Evolutionary conservation across 2,113 vertebrate genomes (phyloP).

Genomic region (Ammospiza caudacuta): DNA sequence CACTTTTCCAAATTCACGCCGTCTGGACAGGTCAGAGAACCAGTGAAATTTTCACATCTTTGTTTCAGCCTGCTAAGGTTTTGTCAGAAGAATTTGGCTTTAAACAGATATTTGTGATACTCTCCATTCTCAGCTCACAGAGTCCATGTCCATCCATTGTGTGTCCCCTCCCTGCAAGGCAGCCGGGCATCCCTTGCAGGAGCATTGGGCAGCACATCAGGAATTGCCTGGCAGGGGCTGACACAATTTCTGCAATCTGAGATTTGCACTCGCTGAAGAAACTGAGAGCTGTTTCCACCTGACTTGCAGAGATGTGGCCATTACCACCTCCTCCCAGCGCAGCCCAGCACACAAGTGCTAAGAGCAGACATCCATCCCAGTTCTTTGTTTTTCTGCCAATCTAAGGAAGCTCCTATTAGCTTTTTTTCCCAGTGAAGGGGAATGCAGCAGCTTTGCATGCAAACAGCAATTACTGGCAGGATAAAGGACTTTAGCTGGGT

Average conservation of each 20-base stretch:
- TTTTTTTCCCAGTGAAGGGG: constrained; percentile 34
- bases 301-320: not conserved
- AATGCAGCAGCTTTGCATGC: constrained; percentile 55
- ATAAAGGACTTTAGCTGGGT: constrained; percentile 35
- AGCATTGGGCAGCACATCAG: not conserved
- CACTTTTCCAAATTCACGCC: not conserved
- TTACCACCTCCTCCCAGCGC: not conserved
- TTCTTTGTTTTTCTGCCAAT: constrained; percentile 43
- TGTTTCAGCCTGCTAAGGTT: not conserved
- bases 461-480: constrained; percentile 48
- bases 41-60: not conserved
- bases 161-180: not conserved
- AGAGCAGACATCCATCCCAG: not conserved
- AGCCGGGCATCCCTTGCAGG: not conserved
- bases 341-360: not conserved
- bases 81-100: not conserved
- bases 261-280: not conserved
- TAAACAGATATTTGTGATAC: not conserved
- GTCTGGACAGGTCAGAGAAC: not conserved
- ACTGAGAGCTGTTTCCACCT: not conserved
- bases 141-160: not conserved
- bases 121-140: not conserved
- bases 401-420: constrained; percentile 45
- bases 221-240: not conserved
- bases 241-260: not conserved